Evolutionary conservation across 2,113 vertebrate genomes (phyloP), one percentile per base, ranked within the genome.

Genomic region (Gymnogyps californianus): DNA sequence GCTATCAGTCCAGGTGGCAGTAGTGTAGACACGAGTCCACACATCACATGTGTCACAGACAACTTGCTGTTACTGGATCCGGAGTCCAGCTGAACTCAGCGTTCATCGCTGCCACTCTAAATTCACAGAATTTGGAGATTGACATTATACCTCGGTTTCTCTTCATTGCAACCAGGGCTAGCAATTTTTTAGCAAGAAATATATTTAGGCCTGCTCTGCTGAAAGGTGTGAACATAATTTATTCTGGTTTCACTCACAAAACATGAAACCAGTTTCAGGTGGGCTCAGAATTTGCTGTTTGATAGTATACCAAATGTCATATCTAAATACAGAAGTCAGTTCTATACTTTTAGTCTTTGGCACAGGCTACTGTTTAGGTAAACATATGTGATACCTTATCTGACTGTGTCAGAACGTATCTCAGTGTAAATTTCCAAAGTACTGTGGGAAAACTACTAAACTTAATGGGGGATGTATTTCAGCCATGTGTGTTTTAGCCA

Each of bases 1-100:
- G 86, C 92, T 95, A 83, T 96, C 97, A 97, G 90, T 92, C 90
- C 97, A 97, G 97, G 95, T 95, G 95, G 94, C 29, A 40, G 89
- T 80, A 82, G 83, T 59, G 88, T 52, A 91, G 94, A 95, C 90
- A 93, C 66, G 90, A 97, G 83, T 94, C 93, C 84, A 89, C 89
- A 89, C 89, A 34, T 91, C 5, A 9, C 84, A 58, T 36, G 83
- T 96, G 89, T 90, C 84, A 26, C 94, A 91, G 93, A 88, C 89
- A 91, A 74, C 74, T 93, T 80, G 91, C 89, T 90, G 89, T 93
- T 91, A 34, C 46, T 82, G 87, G 77, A 91, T 19, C 34, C 2
- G 9, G 47, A 86, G 84, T 96, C 93, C 94, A 91, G 84, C 89
- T 62, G 83, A 94, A 90, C 91, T 89, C 46, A 40, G 57, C 8